Percentiles rank a stretch among this genome's conserved stretches.
These are phyloP conservation scores for Digitonthophagus gazella DNA, from an alignment of 2,888 invertebrate genomes.

Conservation along the genomic window DNA sequence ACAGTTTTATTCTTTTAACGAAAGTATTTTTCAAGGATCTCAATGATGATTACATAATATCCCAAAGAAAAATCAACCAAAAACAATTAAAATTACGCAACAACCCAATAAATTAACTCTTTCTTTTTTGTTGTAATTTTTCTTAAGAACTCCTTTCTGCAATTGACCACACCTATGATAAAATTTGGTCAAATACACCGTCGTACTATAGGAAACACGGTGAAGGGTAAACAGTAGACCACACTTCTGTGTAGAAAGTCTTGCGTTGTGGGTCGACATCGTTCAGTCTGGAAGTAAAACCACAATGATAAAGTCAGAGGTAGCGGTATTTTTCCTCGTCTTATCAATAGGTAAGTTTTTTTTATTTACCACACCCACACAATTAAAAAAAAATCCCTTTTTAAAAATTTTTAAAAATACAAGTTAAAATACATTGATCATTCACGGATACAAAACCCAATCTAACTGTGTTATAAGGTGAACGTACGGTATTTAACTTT, in stretches of 20 bases:
- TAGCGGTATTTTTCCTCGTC: not conserved
- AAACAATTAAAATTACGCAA: not conserved
- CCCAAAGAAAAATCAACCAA: not conserved
- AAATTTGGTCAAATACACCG: not conserved
- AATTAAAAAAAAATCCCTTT: not conserved
- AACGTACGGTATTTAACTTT: not conserved
- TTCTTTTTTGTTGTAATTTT: no score
- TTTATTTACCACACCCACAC: not conserved
- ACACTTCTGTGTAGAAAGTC: not conserved
- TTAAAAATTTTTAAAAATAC: not conserved
- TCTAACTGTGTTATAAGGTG: not conserved
- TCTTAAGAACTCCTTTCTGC: no score
- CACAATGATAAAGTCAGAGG: not conserved
- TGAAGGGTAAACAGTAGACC: not conserved
- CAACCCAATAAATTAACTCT: no score
- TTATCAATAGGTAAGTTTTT: not conserved
- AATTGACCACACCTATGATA: not conserved
- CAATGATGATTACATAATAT: not conserved
- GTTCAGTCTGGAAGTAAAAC: not conserved
- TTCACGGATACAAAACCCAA: no score
- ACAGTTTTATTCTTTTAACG: constrained; percentile 5
- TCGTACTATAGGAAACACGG: not conserved
- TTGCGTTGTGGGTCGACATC: not conserved
- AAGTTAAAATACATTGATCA: no score
- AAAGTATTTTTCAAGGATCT: not conserved